A percentile compares a stretch with the other conserved stretches of the same genome.
phyloP scores from a whole-genome alignment of 2,797 vertebrate genomes.

The Enteromius anoplus region DNA sequence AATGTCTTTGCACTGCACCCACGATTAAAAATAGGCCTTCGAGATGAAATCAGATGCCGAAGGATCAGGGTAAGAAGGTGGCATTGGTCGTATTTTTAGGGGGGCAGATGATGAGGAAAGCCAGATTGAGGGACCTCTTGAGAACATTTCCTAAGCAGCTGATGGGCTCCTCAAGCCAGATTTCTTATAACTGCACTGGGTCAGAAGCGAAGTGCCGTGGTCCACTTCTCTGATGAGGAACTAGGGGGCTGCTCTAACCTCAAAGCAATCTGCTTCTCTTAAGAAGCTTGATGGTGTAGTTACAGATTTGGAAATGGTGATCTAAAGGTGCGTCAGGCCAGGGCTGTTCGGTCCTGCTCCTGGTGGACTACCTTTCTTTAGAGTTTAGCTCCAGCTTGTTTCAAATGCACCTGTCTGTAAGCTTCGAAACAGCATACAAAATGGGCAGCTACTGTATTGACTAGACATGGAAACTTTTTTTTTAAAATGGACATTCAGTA shows the following conservation, averaged over 20 bases:
- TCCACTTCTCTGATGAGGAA: constrained; percentile 42
- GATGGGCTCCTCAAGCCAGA: constrained; percentile 47
- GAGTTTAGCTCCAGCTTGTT: neutral
- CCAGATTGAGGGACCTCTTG: constrained; percentile 43
- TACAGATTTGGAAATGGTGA: constrained; percentile 16
- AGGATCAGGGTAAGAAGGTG: constrained; percentile 71
- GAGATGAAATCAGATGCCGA: constrained; percentile 73
- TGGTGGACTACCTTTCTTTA: neutral
- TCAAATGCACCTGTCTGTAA: neutral
- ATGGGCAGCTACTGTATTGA: neutral
- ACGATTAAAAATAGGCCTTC: constrained; percentile 74
- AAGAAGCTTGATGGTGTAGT: constrained; percentile 20
- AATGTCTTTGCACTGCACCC: constrained; percentile 67
- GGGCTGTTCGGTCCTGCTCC: neutral
- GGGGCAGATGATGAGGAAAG: constrained; percentile 35
- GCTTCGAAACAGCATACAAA: neutral
- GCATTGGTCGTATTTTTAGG: constrained; percentile 71
- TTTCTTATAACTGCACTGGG: constrained; percentile 40
- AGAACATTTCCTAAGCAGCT: constrained; percentile 52
- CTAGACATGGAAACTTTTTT: neutral
- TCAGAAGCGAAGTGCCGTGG: constrained; percentile 37
- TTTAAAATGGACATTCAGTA: neutral
- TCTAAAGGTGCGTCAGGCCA: constrained; percentile 8
- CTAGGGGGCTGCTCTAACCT: constrained; percentile 32
- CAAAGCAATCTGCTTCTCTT: constrained; percentile 38